Percentiles rank a stretch among this genome's conserved stretches.
These are phyloP conservation scores for Laothoe populi DNA, from an alignment of 2,888 invertebrate species.

Conservation along the genomic window DNA sequence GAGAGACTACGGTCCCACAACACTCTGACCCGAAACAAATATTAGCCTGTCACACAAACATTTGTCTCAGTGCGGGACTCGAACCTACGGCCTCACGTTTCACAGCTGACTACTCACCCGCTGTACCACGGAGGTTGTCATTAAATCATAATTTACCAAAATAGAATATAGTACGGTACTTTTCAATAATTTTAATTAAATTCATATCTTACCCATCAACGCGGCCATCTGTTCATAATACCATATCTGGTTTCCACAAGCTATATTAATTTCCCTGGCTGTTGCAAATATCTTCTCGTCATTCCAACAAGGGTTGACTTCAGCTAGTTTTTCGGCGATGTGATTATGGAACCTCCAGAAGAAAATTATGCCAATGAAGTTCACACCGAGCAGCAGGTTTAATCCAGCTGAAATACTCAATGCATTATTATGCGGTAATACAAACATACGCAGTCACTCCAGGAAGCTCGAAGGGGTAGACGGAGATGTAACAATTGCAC, in stretches of 20 bases:
- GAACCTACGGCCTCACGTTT: too few relatives aligned
- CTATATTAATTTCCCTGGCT: conserved; percentile 56
- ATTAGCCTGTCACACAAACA: too few relatives aligned
- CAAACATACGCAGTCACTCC: too few relatives aligned
- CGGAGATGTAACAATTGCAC: too few relatives aligned
- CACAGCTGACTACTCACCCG: too few relatives aligned
- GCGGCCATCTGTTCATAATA: conserved; percentile 50
- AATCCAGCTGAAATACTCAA: conserved; percentile 28
- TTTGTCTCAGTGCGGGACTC: too few relatives aligned
- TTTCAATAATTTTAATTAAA: not conserved
- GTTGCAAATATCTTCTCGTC: conserved; percentile 52
- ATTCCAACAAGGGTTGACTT: conserved; percentile 54
- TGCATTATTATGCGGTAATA: not conserved
- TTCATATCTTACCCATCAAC: conserved; percentile 48
- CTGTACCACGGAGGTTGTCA: too few relatives aligned
- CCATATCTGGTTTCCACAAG: conserved; percentile 45
- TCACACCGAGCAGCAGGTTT: conserved; percentile 43
- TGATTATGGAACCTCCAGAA: conserved; percentile 55
- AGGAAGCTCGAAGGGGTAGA: too few relatives aligned
- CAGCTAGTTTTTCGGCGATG: conserved; percentile 44
- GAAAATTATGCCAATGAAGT: conserved; percentile 49
- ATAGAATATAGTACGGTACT: too few relatives aligned
- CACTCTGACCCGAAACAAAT: too few relatives aligned
- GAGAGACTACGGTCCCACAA: too few relatives aligned
- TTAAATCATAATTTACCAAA: not conserved